phyloP scores from a whole-genome alignment of 2,113 vertebrate genomes.

The Herpailurus yagouaroundi region DNA sequence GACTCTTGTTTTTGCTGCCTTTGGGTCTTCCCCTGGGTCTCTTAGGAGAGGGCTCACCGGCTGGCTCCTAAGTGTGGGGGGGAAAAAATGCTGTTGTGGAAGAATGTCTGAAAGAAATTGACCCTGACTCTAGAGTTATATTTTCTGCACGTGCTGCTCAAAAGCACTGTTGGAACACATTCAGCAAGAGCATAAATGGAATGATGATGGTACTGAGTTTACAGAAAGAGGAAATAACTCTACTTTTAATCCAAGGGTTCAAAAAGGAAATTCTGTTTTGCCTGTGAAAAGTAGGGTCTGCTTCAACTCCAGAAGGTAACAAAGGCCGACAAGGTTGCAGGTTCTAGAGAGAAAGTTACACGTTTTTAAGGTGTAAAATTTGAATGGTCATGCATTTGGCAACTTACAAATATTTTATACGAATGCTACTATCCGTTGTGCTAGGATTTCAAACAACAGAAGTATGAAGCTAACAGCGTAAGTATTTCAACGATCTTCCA shows the following conservation, averaged over 20 bases:
- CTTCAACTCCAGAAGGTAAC: constrained; percentile 42
- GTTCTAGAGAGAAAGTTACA: neutral
- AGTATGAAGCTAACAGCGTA: constrained; percentile 50
- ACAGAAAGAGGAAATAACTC: constrained; percentile 71
- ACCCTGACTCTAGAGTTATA: constrained; percentile 44
- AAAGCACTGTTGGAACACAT: constrained; percentile 62
- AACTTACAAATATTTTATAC: constrained; percentile 47
- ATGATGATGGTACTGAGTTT: constrained; percentile 54
- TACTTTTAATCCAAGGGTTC: constrained; percentile 47
- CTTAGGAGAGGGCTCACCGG: constrained; percentile 96
- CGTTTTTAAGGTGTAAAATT: constrained; percentile 50
- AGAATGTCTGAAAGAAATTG: constrained; percentile 71
- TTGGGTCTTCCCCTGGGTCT: constrained; percentile 97
- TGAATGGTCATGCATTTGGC: constrained; percentile 46
- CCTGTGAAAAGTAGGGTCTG: constrained; percentile 62
- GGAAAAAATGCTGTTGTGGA: constrained; percentile 84
- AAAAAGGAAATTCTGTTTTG: constrained; percentile 55
- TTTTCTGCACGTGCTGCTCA: constrained; percentile 60
- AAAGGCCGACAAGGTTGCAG: constrained; percentile 14
- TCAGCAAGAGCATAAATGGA: constrained; percentile 65
- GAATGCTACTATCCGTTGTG: constrained; percentile 4
- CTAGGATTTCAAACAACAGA: constrained; percentile 57
- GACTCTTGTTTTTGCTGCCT: constrained; percentile 99
- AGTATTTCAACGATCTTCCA: neutral
- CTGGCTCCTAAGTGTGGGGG: constrained; percentile 90